Base-by-base conservation (phyloP, 2,888 invertebrate species). In the Euspilapteryx auroguttella region DNA sequence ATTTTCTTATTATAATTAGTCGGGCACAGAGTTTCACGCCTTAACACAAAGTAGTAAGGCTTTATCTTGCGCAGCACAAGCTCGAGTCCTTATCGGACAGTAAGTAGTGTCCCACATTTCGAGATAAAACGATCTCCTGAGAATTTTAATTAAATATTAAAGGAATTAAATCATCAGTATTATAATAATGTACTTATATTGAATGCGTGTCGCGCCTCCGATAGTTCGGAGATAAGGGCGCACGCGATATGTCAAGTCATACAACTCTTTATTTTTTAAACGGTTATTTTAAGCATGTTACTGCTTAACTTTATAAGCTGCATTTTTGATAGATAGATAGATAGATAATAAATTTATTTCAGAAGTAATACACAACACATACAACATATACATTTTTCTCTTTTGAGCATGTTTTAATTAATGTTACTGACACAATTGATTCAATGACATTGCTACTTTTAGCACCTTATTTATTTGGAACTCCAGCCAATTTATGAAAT, bases 81-180 rank as follows among this genome's bases (percentile, higher is more conserved):
- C n/a, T n/a, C 49, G 51, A 49, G 48, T 49, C 48, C 57, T 73
- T 73, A 73, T 75, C 75, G 61, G 61, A 55, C 53, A 58, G 57
- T 62, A 61, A 63, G 71, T 59, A 73, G 68, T 71, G 73, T 73
- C 71, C 73, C 61, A 71, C 73, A 69, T 66, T 71, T 68, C 62
- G 62, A 71, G 75, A 73, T 73, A 75, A 75, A 62, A 59, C n/a
- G n/a, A 59, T 17, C 57, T 68, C 61, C 55, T 54, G 63, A 58
- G 71, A 69, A 71, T 71, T 69, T 75, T 69, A 73, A 75, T 75
- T 71, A 73, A 73, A 75, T 71, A 73, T 73, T 69, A 73, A 73
- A 68, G 42, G 69, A 73, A 73, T 73, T 65, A 65, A 73, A 75
- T 69, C 65, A 73, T 75, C 75, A 73, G 75, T 75, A 73, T 75